These are phyloP conservation scores for Nannospalax galili DNA, from an alignment of 2,113 vertebrate genomes.

Conservation along the genomic window DNA sequence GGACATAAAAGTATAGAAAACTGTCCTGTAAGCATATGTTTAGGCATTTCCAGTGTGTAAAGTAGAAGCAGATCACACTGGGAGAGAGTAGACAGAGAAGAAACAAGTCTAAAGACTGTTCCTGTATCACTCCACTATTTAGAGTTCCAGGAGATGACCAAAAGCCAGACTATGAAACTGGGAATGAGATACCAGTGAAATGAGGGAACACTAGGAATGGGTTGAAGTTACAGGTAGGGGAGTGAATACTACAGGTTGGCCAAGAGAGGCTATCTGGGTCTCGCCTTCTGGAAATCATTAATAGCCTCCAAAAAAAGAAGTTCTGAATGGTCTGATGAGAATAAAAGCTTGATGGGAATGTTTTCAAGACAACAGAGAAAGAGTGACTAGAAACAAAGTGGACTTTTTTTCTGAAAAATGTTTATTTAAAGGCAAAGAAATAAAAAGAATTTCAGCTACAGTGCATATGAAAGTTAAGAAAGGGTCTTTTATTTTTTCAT, in stretches of 20 bases:
- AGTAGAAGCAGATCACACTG: background rate
- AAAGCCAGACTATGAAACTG: too few species aligned
- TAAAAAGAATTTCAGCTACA: background rate
- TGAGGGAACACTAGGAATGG: too few species aligned
- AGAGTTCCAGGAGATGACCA: too few species aligned
- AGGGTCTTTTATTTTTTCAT: background rate
- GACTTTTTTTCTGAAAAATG: background rate
- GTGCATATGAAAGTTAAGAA: background rate
- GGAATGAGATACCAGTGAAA: too few species aligned
- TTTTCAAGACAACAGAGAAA: background rate
- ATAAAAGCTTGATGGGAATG: too few species aligned
- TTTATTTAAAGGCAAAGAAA: background rate
- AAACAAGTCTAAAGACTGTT: background rate
- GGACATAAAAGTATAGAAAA: background rate
- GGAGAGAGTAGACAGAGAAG: background rate
- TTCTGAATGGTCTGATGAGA: too few species aligned
- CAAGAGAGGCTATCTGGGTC: too few species aligned
- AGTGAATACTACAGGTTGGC: too few species aligned
- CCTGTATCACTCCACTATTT: too few species aligned
- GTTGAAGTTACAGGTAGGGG: too few species aligned
- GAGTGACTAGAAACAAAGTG: background rate
- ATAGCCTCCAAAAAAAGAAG: too few species aligned
- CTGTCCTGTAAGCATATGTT: background rate
- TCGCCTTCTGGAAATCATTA: too few species aligned
- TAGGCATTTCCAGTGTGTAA: background rate